phyloP scores from a whole-genome alignment of 2,113 vertebrate species.

The Heterotis niloticus region DNA sequence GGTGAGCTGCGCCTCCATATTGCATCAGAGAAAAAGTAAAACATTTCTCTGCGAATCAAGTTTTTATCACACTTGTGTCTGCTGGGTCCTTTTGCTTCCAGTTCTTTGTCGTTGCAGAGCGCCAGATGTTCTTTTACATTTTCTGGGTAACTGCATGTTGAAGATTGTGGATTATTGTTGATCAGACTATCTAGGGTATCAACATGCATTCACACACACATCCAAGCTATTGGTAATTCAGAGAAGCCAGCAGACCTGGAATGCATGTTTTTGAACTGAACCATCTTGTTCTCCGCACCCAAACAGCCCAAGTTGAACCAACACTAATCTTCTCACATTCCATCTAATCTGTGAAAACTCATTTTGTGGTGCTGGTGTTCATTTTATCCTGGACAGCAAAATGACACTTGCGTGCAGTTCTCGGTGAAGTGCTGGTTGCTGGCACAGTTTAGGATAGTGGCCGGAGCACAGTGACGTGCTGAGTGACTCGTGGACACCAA shows the following conservation, averaged over 20 bases:
- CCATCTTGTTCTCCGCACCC: too few relatives aligned
- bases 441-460: neutral
- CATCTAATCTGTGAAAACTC: neutral
- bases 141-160: neutral
- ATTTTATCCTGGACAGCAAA: neutral
- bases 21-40: neutral
- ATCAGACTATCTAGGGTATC: too few relatives aligned
- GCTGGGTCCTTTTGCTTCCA: neutral
- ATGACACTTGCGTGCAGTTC: neutral
- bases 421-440: too few relatives aligned
- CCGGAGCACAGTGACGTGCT: neutral
- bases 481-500: neutral
- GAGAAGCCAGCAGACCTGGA: too few relatives aligned
- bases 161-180: neutral
- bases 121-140: neutral
- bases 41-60: neutral
- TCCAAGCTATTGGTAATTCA: too few relatives aligned
- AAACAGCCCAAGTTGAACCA: neutral
- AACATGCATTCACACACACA: too few relatives aligned
- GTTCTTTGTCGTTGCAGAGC: too few relatives aligned
- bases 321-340: neutral
- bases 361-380: neutral
- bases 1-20: constrained; percentile 5
- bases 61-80: neutral
- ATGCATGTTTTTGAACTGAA: too few relatives aligned